Conservation (phyloP, 2,888 invertebrate species). For the Keiferia lycopersicella region DNA sequence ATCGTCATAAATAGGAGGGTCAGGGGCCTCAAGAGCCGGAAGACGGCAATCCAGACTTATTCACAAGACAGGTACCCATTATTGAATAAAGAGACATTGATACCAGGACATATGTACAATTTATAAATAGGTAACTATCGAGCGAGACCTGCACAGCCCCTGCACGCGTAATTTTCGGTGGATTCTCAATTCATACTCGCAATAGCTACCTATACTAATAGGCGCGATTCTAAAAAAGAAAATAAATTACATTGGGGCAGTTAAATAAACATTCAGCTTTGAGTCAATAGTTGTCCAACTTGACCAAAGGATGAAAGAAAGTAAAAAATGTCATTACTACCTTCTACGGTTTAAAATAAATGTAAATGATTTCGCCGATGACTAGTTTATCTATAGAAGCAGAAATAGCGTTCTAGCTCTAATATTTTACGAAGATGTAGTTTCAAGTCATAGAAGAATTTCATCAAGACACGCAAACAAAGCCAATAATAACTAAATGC, state of each 20-base stretch:
- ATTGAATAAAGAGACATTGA: slow-evolving; percentile 57
- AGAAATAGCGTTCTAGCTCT: neutral
- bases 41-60: slow-evolving; percentile 58
- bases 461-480: neutral
- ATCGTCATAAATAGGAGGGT: slow-evolving; percentile 41
- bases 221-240: no score
- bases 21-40: slow-evolving; percentile 57
- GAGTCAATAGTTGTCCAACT: no score
- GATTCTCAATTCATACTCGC: no score
- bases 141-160: neutral
- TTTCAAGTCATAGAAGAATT: neutral
- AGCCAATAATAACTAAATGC: neutral
- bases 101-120: slow-evolving; percentile 19
- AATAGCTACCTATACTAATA: no score
- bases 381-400: no score
- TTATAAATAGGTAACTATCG: neutral
- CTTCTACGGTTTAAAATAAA: no score
- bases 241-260: no score
- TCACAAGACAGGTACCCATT: slow-evolving; percentile 58
- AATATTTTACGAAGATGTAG: neutral
- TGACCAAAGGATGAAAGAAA: no score
- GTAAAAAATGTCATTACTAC: no score
- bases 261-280: no score
- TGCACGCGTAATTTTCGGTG: no score
- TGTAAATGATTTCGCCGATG: no score